Percentiles rank a stretch among this genome's conserved stretches.
These are phyloP conservation scores for Harpalus rubripes DNA, from an alignment of 2,888 invertebrate species.

Conservation along the genomic window DNA sequence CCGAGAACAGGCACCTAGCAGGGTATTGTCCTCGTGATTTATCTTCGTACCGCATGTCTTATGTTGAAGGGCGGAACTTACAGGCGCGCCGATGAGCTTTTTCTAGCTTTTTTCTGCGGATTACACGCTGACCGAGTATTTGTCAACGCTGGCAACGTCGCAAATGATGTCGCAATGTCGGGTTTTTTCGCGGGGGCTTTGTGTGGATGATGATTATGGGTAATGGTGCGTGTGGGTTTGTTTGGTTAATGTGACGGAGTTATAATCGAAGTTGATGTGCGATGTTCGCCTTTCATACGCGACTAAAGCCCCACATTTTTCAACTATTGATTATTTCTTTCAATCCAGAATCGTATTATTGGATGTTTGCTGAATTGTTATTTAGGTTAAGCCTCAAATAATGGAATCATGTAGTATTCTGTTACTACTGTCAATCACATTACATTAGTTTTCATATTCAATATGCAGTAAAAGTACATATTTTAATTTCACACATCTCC, in stretches of 20 bases:
- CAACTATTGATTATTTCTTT: neutral
- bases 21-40: slow-evolving; percentile 55
- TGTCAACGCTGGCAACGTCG: slow-evolving; percentile 57
- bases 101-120: slow-evolving; percentile 50
- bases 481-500: neutral
- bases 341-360: neutral
- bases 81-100: slow-evolving; percentile 30
- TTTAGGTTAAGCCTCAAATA: slow-evolving; percentile 14
- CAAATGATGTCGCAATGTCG: slow-evolving; percentile 52
- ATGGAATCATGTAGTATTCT: neutral
- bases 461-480: neutral
- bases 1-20: slow-evolving; percentile 6
- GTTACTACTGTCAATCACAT: neutral
- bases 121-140: slow-evolving; percentile 65
- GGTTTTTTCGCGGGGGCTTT: slow-evolving; percentile 44
- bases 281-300: neutral
- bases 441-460: neutral
- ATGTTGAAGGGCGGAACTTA: slow-evolving; percentile 59
- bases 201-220: slow-evolving; percentile 8
- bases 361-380: neutral
- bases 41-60: slow-evolving; percentile 59
- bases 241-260: slow-evolving; percentile 44
- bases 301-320: neutral
- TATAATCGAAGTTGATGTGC: slow-evolving; percentile 22
- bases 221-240: slow-evolving; percentile 22